Conservation (phyloP, 2,888 invertebrate genomes). For the Latheticus oryzae region DNA sequence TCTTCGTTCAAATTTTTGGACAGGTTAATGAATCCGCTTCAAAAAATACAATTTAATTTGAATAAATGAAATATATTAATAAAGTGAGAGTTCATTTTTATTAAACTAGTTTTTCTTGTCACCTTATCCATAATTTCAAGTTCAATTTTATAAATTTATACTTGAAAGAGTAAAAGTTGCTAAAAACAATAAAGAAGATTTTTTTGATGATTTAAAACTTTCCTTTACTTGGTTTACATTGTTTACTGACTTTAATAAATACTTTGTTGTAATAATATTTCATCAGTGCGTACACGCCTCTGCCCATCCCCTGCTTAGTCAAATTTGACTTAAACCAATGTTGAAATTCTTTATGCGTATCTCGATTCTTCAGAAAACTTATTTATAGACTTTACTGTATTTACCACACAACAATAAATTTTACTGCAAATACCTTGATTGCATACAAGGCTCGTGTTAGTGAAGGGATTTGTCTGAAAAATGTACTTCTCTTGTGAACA, state of each 20-base stretch:
- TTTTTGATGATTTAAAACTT: conserved; percentile 11
- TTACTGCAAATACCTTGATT: conserved; percentile 45
- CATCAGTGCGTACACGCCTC: conserved; percentile 26
- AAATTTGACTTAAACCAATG: conserved; percentile 1
- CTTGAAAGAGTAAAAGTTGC: conserved; percentile 18
- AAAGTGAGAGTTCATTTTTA: conserved; percentile 6
- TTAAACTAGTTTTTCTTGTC: conserved; percentile 35
- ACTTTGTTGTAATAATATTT: conserved; percentile 28
- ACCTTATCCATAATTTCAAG: conserved; percentile 22
- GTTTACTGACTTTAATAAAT: conserved; percentile 22
- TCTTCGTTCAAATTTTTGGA: conserved; percentile 66
- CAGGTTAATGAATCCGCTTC: too few species aligned
- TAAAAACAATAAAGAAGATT: conserved; percentile 6
- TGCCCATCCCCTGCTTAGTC: conserved; percentile 6
- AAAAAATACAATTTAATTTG: conserved; percentile 6
- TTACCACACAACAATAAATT: conserved; percentile 40
- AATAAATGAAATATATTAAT: conserved; percentile 10
- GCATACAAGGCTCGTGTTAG: conserved; percentile 48
- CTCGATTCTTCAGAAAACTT: conserved; percentile 21
- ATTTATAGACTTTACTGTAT: conserved; percentile 12
- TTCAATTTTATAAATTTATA: conserved; percentile 18
- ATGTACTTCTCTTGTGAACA: conserved; percentile 45
- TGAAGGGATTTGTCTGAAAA: conserved; percentile 50
- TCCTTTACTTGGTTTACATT: conserved; percentile 17
- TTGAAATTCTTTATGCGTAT: conserved; percentile 21